Percentiles rank a stretch among this genome's conserved stretches.
These are phyloP conservation scores for Sinonovacula constricta DNA, from an alignment of 1,140 invertebrate species.

Conservation along the genomic window DNA sequence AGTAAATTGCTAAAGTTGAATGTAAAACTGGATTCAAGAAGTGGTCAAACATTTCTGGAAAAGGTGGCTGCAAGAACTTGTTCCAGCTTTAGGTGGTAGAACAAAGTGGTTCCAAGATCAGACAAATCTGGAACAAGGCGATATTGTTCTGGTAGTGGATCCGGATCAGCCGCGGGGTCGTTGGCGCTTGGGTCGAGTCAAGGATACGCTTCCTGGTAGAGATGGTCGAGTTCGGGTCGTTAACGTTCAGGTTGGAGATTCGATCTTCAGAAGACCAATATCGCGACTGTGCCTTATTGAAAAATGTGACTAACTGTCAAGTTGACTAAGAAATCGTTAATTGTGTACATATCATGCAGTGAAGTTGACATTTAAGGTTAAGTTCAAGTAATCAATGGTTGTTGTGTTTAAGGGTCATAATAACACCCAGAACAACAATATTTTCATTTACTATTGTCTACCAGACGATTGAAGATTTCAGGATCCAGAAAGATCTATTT, in stretches of 20 bases:
- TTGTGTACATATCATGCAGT: too few relatives aligned
- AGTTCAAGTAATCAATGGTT: too few relatives aligned
- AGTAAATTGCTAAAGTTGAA: slow-evolving; percentile 21
- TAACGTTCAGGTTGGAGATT: slow-evolving; percentile 4
- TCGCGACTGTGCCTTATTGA: too few relatives aligned
- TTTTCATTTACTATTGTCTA: too few relatives aligned
- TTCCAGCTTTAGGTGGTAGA: slow-evolving; percentile 41
- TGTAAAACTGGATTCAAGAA: background rate
- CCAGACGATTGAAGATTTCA: too few relatives aligned
- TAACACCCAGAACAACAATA: too few relatives aligned
- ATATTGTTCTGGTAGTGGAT: slow-evolving; percentile 60
- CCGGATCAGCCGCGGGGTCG: slow-evolving; percentile 48
- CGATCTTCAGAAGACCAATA: slow-evolving; percentile 12
- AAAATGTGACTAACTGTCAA: too few relatives aligned
- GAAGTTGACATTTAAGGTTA: too few relatives aligned
- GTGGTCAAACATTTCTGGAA: background rate
- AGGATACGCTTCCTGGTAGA: background rate
- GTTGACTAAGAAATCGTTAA: too few relatives aligned
- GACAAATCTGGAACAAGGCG: slow-evolving; percentile 49
- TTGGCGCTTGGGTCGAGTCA: slow-evolving; percentile 25
- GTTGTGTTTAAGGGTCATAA: too few relatives aligned
- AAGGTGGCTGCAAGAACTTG: background rate
- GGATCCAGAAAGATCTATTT: too few relatives aligned
- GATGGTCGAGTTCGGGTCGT: slow-evolving; percentile 34
- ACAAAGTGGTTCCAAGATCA: slow-evolving; percentile 50